Evolutionary conservation across 1,140 invertebrate species (phyloP).

Genomic region (Muscidifurax raptorellus): DNA sequence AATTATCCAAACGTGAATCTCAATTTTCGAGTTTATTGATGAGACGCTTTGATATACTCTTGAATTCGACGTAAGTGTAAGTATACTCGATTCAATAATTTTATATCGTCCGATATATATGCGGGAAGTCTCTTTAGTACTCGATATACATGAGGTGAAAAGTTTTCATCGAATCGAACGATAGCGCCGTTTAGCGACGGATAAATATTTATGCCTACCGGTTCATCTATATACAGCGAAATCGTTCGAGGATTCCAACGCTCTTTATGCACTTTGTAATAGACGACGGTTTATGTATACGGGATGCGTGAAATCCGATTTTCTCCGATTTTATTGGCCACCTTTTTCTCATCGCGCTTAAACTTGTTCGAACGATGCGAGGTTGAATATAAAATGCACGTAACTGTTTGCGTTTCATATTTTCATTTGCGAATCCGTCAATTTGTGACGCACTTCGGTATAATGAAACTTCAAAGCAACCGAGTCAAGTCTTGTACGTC

Average conservation of each 20-base stretch:
- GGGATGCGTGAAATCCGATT: constrained; percentile 25
- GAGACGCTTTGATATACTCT: background rate
- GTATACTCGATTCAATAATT: background rate
- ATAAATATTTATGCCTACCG: constrained; percentile 22
- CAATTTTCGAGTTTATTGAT: background rate
- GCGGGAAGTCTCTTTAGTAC: background rate
- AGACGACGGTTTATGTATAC: constrained; percentile 23
- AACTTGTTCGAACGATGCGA: background rate
- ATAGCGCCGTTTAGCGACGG: background rate
- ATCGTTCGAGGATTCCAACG: constrained; percentile 10
- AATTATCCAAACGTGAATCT: background rate
- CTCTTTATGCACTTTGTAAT: constrained; percentile 9
- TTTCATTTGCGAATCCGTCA: too few relatives aligned
- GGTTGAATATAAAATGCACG: background rate
- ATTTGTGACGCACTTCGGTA: too few relatives aligned
- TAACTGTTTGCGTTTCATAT: too few relatives aligned
- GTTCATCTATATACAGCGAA: background rate
- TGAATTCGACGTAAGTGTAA: background rate
- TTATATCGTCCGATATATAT: background rate
- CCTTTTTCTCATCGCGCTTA: background rate
- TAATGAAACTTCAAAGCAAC: too few relatives aligned
- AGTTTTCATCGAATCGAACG: constrained; percentile 14
- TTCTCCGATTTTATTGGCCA: background rate
- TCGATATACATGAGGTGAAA: background rate
- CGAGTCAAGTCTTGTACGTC: too few relatives aligned